Conservation (phyloP, 2,113 vertebrate genomes). For the Eptatretus burgeri region DNA sequence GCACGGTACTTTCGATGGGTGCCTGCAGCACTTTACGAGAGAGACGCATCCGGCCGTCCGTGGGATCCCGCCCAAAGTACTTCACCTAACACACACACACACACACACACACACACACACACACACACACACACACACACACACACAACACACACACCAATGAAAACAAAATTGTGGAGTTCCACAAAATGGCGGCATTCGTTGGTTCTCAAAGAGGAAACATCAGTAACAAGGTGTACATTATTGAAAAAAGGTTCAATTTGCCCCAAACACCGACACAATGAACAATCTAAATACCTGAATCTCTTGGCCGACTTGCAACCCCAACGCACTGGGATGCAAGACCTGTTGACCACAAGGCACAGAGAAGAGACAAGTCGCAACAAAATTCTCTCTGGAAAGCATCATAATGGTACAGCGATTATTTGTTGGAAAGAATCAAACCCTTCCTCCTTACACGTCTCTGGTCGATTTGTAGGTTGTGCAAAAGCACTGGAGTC, state of each 20-base stretch:
- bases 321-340: slow-evolving; percentile 61
- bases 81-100: slow-evolving; percentile 57
- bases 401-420: neutral
- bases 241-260: too few relatives aligned
- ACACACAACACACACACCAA: neutral
- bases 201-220: neutral
- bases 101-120: too few relatives aligned
- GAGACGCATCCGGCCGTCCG: slow-evolving; percentile 76
- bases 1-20: slow-evolving; percentile 22
- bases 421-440: too few relatives aligned
- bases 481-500: slow-evolving; percentile 72
- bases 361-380: too few relatives aligned
- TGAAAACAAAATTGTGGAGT: too few relatives aligned
- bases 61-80: slow-evolving; percentile 80
- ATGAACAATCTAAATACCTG: slow-evolving; percentile 28
- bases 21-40: slow-evolving; percentile 74
- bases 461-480: slow-evolving; percentile 77
- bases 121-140: too few relatives aligned
- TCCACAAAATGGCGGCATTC: too few relatives aligned
- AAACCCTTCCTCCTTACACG: slow-evolving; percentile 28
- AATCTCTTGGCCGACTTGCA: slow-evolving; percentile 82
- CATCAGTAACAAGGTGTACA: neutral
- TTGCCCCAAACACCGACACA: too few relatives aligned
- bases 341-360: slow-evolving; percentile 30
- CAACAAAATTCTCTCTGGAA: neutral